Evolutionary conservation across 2,113 vertebrate species (phyloP).

Genomic region (Pipa parva): DNA sequence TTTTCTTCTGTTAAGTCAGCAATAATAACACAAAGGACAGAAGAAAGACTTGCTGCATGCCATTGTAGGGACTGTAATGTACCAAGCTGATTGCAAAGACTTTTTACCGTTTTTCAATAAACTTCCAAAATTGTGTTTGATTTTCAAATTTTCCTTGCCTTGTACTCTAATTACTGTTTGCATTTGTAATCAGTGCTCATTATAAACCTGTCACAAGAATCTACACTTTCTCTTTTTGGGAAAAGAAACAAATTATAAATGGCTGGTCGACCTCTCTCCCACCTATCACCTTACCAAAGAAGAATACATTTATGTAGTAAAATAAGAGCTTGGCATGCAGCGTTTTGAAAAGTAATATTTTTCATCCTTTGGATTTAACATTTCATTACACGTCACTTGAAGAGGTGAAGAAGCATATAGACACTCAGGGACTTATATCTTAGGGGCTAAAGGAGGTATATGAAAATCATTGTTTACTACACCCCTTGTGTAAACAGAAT

Average conservation of each 20-base stretch:
- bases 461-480: too few species aligned
- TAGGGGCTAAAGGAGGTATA: too few species aligned
- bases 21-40: too few species aligned
- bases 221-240: not conserved
- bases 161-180: not conserved
- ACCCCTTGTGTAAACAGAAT: too few species aligned
- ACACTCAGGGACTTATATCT: too few species aligned
- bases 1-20: too few species aligned
- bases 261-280: not conserved
- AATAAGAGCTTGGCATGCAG: not conserved
- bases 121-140: not conserved
- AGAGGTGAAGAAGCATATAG: too few species aligned
- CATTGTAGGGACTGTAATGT: not conserved
- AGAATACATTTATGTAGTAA: not conserved
- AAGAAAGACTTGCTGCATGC: slow-evolving; percentile 22
- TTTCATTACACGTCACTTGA: too few species aligned
- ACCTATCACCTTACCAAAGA: slow-evolving; percentile 11
- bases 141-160: slow-evolving; percentile 1
- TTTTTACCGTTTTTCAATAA: not conserved
- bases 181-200: slow-evolving; percentile 17
- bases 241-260: slow-evolving; percentile 1
- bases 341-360: not conserved
- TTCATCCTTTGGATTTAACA: too few species aligned
- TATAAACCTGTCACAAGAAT: slow-evolving; percentile 8
- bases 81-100: not conserved